Conservation (phyloP, 2,888 invertebrate genomes). For the Parascotia fuliginaria region DNA sequence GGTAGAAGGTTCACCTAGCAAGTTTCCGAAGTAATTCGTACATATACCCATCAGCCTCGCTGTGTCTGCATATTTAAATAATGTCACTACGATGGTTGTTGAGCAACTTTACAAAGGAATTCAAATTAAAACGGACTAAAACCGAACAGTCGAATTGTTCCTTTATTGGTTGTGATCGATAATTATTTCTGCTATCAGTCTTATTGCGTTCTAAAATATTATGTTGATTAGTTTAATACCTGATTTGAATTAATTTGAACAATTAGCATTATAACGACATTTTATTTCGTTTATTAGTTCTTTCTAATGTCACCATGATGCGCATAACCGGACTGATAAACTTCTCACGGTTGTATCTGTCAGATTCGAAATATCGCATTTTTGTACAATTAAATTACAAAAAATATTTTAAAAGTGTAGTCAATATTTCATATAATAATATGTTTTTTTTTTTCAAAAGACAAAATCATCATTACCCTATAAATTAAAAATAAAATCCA, state of each 20-base stretch:
- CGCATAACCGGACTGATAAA: too few species aligned
- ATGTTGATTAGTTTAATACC: background rate
- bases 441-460: too few species aligned
- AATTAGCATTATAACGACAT: too few species aligned
- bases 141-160: constrained; percentile 7
- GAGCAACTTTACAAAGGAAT: constrained; percentile 26
- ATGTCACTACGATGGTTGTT: constrained; percentile 21
- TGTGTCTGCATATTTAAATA: constrained; percentile 16
- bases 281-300: too few species aligned
- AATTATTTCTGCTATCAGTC: background rate
- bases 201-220: background rate
- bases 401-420: too few species aligned
- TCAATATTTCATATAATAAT: too few species aligned
- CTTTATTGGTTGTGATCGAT: background rate
- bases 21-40: constrained; percentile 40
- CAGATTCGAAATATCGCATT: too few species aligned
- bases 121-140: constrained; percentile 19
- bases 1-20: constrained; percentile 41
- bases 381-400: too few species aligned
- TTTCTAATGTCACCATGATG: too few species aligned
- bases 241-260: background rate
- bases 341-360: too few species aligned
- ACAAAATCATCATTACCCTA: too few species aligned
- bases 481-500: too few species aligned
- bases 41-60: constrained; percentile 3